A percentile compares a stretch with the other conserved stretches of the same genome.
Conservation (phyloP, 2,888 invertebrate species). For the Melinaea marsaeus region DNA sequence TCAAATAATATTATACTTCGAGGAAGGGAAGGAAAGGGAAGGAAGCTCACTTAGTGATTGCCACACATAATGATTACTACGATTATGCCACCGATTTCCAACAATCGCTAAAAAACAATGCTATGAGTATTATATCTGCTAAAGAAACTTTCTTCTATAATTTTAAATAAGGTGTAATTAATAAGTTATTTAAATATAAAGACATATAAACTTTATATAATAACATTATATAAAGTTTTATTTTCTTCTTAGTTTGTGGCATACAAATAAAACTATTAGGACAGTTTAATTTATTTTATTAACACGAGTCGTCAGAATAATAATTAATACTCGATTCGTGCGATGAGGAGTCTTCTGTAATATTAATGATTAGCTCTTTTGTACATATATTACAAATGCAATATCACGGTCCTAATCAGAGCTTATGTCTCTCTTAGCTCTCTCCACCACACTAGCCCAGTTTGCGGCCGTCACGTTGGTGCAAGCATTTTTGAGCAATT, state of each 20-base stretch:
- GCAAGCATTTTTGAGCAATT: slow-evolving; percentile 2
- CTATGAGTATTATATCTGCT: no score
- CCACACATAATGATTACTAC: no score
- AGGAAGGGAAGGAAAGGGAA: no score
- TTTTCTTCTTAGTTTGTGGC: neutral
- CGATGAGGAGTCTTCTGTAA: slow-evolving; percentile 4
- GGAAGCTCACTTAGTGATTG: no score
- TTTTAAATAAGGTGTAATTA: no score
- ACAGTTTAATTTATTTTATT: neutral
- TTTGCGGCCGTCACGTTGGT: neutral
- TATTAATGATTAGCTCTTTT: slow-evolving; percentile 1
- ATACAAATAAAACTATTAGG: neutral
- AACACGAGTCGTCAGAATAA: slow-evolving; percentile 2
- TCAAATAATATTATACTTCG: no score
- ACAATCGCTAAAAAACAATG: no score
- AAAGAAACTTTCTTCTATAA: no score
- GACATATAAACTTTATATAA: no score
- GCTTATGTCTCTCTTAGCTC: neutral
- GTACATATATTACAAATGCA: neutral
- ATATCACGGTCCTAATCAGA: neutral
- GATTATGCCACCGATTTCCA: no score
- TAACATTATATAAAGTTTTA: slow-evolving; percentile 12
- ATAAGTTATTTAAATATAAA: no score
- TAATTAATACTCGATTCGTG: neutral
- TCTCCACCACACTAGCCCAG: slow-evolving; percentile 2